Conservation (phyloP, 2,888 invertebrate genomes). For the Noctua pronuba region DNA sequence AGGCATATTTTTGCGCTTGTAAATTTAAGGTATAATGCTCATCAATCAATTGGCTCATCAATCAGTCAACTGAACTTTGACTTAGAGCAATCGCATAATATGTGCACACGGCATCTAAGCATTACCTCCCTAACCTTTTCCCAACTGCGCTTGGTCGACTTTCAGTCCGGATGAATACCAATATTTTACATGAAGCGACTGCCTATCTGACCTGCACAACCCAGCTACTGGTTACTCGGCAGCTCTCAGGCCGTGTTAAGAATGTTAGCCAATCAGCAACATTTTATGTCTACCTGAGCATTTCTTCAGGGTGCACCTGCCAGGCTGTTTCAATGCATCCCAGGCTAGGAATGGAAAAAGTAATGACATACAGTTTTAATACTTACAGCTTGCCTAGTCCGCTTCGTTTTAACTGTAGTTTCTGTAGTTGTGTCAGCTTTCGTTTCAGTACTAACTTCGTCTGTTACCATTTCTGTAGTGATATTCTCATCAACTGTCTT, state of each 20-base stretch:
- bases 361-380: neutral
- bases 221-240: neutral
- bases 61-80: neutral
- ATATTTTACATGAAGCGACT: neutral
- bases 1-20: neutral
- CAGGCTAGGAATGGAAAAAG: neutral
- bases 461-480: neutral
- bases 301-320: too few relatives aligned
- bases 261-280: too few relatives aligned
- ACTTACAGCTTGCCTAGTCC: slow-evolving; percentile 45
- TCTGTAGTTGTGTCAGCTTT: neutral
- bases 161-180: neutral
- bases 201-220: neutral
- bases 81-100: neutral
- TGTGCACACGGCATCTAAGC: neutral
- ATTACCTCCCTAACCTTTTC: neutral
- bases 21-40: neutral
- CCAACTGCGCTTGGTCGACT: neutral
- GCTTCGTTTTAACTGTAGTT: slow-evolving; percentile 2
- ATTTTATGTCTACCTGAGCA: neutral
- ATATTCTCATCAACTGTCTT: neutral
- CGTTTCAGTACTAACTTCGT: neutral
- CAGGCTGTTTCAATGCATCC: neutral
- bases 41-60: neutral
- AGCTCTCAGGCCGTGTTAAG: neutral